Evolutionary conservation across 2,113 vertebrate genomes (phyloP).

Genomic region (Diadophis punctatus): DNA sequence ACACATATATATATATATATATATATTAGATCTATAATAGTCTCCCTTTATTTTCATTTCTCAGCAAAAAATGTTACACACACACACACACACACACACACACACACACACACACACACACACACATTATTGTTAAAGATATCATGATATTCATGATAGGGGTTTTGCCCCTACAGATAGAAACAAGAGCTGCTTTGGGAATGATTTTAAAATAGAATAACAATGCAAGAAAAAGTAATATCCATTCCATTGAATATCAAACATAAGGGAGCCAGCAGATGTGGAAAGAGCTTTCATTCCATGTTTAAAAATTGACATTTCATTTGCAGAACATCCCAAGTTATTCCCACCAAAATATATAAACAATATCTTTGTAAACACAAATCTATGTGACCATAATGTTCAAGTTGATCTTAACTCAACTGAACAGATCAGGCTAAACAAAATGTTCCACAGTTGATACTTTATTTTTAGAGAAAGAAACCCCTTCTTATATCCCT

Average conservation of each 20-base stretch:
- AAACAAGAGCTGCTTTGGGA: background rate
- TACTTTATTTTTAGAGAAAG: background rate
- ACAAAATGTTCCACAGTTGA: background rate
- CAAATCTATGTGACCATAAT: background rate
- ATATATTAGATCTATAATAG: no score
- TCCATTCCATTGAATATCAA: background rate
- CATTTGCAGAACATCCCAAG: background rate
- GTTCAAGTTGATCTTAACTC: background rate
- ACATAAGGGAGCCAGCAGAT: background rate
- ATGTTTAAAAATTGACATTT: background rate
- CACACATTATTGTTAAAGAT: background rate
- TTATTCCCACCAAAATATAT: background rate
- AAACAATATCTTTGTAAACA: background rate
- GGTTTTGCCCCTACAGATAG: background rate
- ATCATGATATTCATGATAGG: background rate
- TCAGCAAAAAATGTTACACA: no score
- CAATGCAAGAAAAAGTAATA: background rate
- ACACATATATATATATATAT: no score
- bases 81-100: no score
- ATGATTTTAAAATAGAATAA: background rate
- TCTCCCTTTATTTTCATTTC: no score
- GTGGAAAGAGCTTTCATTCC: background rate
- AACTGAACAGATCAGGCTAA: background rate
- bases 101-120: no score
- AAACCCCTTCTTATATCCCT: background rate